Conservation (phyloP, 2,797 vertebrate genomes). For the Podarcis lilfordi region DNA sequence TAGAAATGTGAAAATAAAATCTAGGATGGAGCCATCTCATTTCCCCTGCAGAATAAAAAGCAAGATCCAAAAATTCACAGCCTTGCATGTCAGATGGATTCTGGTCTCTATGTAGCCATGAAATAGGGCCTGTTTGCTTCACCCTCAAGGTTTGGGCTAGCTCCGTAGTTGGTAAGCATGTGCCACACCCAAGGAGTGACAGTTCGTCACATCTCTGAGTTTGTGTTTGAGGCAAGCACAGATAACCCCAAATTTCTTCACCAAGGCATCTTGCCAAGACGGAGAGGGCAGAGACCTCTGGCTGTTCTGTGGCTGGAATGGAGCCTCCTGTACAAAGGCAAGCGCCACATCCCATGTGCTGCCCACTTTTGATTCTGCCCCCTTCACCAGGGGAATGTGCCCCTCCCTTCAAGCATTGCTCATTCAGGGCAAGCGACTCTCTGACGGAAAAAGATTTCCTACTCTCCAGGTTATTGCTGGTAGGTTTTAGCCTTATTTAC, state of each 20-base stretch:
- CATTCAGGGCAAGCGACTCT: no score
- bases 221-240: not conserved
- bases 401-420: no score
- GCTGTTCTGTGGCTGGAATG: no score
- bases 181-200: not conserved
- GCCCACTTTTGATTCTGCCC: no score
- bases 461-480: no score
- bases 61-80: no score
- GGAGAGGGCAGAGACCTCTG: no score
- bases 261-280: not conserved
- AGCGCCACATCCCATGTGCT: no score
- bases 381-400: no score
- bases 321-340: no score
- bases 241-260: not conserved
- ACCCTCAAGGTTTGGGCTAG: no score
- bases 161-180: not conserved
- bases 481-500: not conserved
- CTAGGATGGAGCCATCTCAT: not conserved
- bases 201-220: not conserved
- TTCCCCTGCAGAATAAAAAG: not conserved
- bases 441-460: not conserved
- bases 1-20: not conserved
- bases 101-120: not conserved
- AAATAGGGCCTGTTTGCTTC: not conserved
- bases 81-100: not conserved